These are phyloP conservation scores for Linnaemya tessellans DNA, from an alignment of 2,888 invertebrate genomes.

Conservation along the genomic window DNA sequence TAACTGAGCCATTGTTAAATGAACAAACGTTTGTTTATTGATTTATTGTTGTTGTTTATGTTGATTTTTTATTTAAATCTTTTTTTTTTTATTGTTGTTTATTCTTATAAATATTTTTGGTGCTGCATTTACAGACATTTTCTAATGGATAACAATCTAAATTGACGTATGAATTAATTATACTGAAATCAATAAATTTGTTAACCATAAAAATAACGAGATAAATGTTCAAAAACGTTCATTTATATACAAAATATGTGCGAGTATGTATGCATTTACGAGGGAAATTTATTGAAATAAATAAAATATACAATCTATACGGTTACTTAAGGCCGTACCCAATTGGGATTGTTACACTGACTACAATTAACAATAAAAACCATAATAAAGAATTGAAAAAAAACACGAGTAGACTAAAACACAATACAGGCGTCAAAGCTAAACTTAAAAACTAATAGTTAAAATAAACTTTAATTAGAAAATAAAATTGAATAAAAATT, in stretches of 20 bases:
- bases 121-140: not conserved
- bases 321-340: conserved; percentile 20
- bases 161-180: conserved; percentile 57
- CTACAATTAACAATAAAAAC: not conserved
- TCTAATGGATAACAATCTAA: conserved; percentile 13
- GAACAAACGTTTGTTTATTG: conserved; percentile 13
- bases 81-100: not conserved
- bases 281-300: not conserved
- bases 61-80: conserved; percentile 7
- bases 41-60: conserved; percentile 20
- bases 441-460: not conserved
- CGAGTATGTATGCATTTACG: not conserved
- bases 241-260: too few relatives aligned
- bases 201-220: conserved; percentile 45
- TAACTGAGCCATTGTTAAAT: conserved; percentile 16
- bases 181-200: conserved; percentile 43
- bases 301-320: too few relatives aligned
- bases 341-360: conserved; percentile 35
- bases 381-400: not conserved
- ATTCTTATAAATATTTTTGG: not conserved
- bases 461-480: too few relatives aligned
- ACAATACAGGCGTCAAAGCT: not conserved
- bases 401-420: not conserved
- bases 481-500: too few relatives aligned
- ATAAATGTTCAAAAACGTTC: not conserved